Evolutionary conservation across 2,113 vertebrate genomes (phyloP).

Genomic region (Hoplias malabaricus): DNA sequence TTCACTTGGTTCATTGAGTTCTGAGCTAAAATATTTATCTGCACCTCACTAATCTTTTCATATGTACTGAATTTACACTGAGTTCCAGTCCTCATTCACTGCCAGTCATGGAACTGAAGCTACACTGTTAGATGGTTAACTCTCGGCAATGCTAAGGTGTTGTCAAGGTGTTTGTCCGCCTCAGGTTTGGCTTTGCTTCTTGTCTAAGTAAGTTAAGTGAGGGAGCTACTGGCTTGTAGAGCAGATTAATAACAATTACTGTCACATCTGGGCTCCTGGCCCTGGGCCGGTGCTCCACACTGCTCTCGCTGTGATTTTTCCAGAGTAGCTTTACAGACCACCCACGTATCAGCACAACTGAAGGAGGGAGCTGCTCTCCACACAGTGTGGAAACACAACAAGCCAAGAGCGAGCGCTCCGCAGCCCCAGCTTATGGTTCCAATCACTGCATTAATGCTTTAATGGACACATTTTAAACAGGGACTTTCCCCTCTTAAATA

Average conservation of each 20-base stretch:
- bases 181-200: background rate
- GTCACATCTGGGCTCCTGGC: constrained; percentile 56
- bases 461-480: constrained; percentile 52
- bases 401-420: constrained; percentile 41
- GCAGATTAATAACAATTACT: constrained; percentile 55
- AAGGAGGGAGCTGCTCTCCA: constrained; percentile 48
- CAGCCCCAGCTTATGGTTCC: constrained; percentile 49
- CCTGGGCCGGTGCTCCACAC: constrained; percentile 36
- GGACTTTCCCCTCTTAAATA: constrained; percentile 55
- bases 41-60: no score
- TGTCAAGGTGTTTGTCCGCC: background rate
- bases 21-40: no score
- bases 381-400: constrained; percentile 50
- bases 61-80: background rate
- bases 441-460: constrained; percentile 51
- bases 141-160: background rate
- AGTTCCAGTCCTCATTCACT: background rate
- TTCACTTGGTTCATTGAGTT: no score
- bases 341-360: constrained; percentile 48
- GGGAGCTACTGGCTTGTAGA: constrained; percentile 44
- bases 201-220: constrained; percentile 28
- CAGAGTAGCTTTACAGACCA: constrained; percentile 55
- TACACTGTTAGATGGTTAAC: background rate
- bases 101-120: background rate
- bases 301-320: constrained; percentile 51